Evolutionary conservation across 2,888 invertebrate genomes (phyloP).

Genomic region (Coelinius sp.): DNA sequence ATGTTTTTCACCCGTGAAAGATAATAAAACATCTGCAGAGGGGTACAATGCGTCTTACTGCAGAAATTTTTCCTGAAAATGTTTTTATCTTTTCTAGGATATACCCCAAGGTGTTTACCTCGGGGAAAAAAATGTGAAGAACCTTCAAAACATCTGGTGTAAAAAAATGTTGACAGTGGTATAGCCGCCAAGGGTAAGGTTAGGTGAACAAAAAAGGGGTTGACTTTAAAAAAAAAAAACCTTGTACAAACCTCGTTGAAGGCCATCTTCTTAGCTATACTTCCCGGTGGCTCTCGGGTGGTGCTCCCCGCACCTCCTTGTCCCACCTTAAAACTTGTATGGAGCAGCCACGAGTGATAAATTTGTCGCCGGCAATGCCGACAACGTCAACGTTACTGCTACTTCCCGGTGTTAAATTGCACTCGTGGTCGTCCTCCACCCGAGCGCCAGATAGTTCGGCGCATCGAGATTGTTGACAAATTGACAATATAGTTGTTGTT

Average conservation of each 20-base stretch:
- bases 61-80: constrained; percentile 27
- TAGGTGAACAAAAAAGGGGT: constrained; percentile 53
- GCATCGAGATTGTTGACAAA: constrained; percentile 44
- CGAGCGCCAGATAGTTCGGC: constrained; percentile 38
- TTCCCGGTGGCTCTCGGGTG: constrained; percentile 62
- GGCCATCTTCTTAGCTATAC: constrained; percentile 75
- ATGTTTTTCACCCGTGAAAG: background rate
- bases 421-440: constrained; percentile 39
- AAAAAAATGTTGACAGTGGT: constrained; percentile 58
- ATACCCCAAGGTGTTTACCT: background rate
- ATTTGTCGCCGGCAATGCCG: constrained; percentile 30
- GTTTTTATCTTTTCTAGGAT: background rate
- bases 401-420: constrained; percentile 32
- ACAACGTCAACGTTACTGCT: constrained; percentile 36
- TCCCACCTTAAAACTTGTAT: constrained; percentile 60
- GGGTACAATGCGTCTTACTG: constrained; percentile 10
- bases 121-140: background rate
- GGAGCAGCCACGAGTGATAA: constrained; percentile 42
- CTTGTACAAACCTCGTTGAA: constrained; percentile 81
- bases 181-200: constrained; percentile 63
- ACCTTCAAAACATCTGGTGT: background rate
- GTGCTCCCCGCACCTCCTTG: constrained; percentile 66
- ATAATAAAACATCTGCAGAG: constrained; percentile 13
- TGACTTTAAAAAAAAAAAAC: too few species aligned
- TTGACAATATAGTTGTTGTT: constrained; percentile 9